A percentile compares a stretch with the other conserved stretches of the same genome.
Evolutionary conservation across 2,113 vertebrate species (phyloP).

Genomic region (Laterallus jamaicensis): DNA sequence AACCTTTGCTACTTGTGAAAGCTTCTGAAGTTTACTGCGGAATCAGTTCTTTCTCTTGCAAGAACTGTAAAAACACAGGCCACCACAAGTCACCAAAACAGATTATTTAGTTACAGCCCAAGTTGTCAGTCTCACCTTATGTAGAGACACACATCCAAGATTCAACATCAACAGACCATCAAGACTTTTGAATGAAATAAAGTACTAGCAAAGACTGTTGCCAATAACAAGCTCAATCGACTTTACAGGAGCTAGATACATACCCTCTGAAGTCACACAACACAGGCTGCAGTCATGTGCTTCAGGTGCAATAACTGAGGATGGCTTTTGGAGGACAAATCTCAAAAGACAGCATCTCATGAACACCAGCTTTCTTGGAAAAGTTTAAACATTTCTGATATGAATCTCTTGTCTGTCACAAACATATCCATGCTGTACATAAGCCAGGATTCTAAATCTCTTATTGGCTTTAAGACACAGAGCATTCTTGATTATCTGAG

Average conservation of each 20-base stretch:
- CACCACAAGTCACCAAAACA: conserved; percentile 27
- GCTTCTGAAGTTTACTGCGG: conserved; percentile 13
- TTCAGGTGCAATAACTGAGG: background rate
- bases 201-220: background rate
- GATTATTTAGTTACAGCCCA: background rate
- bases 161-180: background rate
- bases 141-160: background rate
- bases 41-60: conserved; percentile 55
- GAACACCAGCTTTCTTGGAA: conserved; percentile 30
- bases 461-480: conserved; percentile 34
- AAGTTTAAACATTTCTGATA: conserved; percentile 47
- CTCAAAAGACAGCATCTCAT: background rate
- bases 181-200: background rate
- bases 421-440: background rate
- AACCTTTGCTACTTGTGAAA: conserved; percentile 50
- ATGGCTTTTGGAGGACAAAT: background rate
- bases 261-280: conserved; percentile 8
- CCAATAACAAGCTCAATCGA: background rate
- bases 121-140: background rate
- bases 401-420: conserved; percentile 42
- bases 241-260: background rate
- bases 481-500: background rate
- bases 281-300: background rate
- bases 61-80: conserved; percentile 44
- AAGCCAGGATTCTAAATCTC: conserved; percentile 25